Percentiles rank a stretch among this genome's conserved stretches.
phyloP scores from a whole-genome alignment of 1,140 invertebrate species.

The Planococcus citri region DNA sequence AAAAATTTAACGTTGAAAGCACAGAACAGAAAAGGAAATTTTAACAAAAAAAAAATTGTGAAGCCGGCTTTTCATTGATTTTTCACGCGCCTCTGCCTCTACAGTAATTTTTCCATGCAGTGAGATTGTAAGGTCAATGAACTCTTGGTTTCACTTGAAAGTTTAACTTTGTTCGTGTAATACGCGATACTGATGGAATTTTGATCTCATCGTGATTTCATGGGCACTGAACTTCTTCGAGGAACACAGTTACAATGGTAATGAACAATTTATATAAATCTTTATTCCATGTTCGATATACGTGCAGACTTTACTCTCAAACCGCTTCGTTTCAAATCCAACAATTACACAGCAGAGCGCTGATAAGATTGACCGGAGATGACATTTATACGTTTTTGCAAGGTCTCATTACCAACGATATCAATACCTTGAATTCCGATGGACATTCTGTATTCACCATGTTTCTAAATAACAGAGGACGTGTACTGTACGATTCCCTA shows the following conservation, averaged over 20 bases:
- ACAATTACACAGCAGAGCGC: slow-evolving; percentile 35
- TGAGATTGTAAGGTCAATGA: neutral
- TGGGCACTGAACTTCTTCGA: neutral
- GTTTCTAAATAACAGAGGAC: slow-evolving; percentile 72
- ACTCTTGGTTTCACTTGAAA: neutral
- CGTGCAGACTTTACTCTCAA: neutral
- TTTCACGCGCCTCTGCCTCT: no score
- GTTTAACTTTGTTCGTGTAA: neutral
- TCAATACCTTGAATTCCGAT: slow-evolving; percentile 51
- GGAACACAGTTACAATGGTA: neutral
- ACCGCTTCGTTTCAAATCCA: slow-evolving; percentile 27
- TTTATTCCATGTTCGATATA: neutral
- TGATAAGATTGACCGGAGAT: slow-evolving; percentile 47
- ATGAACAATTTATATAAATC: neutral
- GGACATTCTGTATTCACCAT: slow-evolving; percentile 56
- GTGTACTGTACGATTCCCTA: slow-evolving; percentile 76
- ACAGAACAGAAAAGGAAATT: no score
- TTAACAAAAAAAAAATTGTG: no score
- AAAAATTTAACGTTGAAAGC: no score
- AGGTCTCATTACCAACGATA: slow-evolving; percentile 80
- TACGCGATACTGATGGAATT: neutral
- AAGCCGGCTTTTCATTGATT: no score
- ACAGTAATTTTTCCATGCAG: no score
- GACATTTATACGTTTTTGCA: slow-evolving; percentile 60
- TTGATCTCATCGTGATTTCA: neutral